Conservation (phyloP, 2,113 vertebrate species). For the Oryzias javanicus region DNA sequence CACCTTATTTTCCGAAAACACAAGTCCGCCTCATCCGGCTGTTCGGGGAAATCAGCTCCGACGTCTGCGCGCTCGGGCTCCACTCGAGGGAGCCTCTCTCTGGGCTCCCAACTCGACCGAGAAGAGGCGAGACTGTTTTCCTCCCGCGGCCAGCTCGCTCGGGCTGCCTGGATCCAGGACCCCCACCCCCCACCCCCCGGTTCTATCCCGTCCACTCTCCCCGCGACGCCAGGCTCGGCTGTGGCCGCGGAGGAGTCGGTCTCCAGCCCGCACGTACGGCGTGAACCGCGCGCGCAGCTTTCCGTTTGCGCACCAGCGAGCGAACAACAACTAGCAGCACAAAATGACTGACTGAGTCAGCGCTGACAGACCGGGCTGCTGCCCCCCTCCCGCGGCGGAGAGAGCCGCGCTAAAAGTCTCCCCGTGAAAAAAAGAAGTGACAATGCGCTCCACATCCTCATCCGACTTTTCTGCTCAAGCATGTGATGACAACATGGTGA, state of each 20-base stretch:
- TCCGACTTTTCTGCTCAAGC: constrained; percentile 59
- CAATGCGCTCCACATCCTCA: constrained; percentile 54
- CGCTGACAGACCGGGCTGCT: constrained; percentile 31
- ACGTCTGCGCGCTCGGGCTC: background rate
- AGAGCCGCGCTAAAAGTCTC: constrained; percentile 29
- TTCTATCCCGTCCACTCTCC: constrained; percentile 24
- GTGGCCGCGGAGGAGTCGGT: constrained; percentile 5
- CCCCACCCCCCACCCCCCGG: too few relatives aligned
- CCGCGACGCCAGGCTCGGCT: constrained; percentile 6
- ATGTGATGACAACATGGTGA: constrained; percentile 69
- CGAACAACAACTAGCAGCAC: constrained; percentile 62
- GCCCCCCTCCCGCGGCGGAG: constrained; percentile 12
- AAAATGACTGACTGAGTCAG: constrained; percentile 43
- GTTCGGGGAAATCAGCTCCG: constrained; percentile 28
- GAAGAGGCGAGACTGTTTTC: constrained; percentile 28
- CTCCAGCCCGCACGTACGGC: constrained; percentile 27
- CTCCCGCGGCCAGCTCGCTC: constrained; percentile 11
- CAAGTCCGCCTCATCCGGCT: constrained; percentile 36
- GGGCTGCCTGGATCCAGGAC: background rate
- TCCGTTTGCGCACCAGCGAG: constrained; percentile 60
- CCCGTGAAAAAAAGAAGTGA: constrained; percentile 1
- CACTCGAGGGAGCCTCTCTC: too few relatives aligned
- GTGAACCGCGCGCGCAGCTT: constrained; percentile 45
- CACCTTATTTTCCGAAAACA: constrained; percentile 36
- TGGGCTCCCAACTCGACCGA: constrained; percentile 43